Percentiles rank a stretch among this genome's conserved stretches.
Conservation (phyloP, 2,888 invertebrate genomes). For the Anoplius nigerrimus region DNA sequence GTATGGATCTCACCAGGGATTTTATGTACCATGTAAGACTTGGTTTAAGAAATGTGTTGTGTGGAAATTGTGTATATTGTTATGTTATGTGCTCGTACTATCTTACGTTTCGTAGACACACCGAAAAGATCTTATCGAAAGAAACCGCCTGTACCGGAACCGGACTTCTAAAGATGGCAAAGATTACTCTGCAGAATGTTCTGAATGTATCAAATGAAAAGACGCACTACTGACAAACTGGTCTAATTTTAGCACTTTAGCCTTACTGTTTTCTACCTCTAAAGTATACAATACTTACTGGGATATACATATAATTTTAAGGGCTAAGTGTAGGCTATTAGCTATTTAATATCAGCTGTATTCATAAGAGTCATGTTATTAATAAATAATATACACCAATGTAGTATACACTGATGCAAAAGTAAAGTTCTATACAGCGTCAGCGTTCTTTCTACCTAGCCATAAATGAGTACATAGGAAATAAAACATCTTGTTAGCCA, state of each 20-base stretch:
- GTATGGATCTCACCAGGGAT: too few relatives aligned
- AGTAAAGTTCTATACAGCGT: too few relatives aligned
- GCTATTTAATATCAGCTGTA: slow-evolving; percentile 39
- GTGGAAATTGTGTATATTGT: too few relatives aligned
- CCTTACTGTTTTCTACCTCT: slow-evolving; percentile 4
- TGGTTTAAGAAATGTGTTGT: too few relatives aligned
- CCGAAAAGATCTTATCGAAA: slow-evolving; percentile 43
- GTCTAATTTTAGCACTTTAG: slow-evolving; percentile 23
- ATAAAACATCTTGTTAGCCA: too few relatives aligned
- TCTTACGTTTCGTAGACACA: slow-evolving; percentile 38
- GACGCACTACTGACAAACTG: not conserved
- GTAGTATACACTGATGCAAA: not conserved
- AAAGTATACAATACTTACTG: slow-evolving; percentile 10
- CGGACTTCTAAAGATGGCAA: slow-evolving; percentile 62
- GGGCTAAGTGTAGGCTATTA: slow-evolving; percentile 27
- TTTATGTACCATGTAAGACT: too few relatives aligned
- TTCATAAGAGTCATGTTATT: slow-evolving; percentile 16
- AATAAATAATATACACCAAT: slow-evolving; percentile 22
- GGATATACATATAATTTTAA: slow-evolving; percentile 35
- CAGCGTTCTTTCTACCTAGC: too few relatives aligned
- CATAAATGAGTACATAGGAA: too few relatives aligned
- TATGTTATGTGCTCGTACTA: too few relatives aligned
- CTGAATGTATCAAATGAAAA: slow-evolving; percentile 6
- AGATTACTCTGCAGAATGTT: slow-evolving; percentile 9
- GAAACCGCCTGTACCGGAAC: slow-evolving; percentile 60